A percentile compares a stretch with the other conserved stretches of the same genome.
Conservation (phyloP, 2,113 vertebrate genomes). For the Scomber japonicus region DNA sequence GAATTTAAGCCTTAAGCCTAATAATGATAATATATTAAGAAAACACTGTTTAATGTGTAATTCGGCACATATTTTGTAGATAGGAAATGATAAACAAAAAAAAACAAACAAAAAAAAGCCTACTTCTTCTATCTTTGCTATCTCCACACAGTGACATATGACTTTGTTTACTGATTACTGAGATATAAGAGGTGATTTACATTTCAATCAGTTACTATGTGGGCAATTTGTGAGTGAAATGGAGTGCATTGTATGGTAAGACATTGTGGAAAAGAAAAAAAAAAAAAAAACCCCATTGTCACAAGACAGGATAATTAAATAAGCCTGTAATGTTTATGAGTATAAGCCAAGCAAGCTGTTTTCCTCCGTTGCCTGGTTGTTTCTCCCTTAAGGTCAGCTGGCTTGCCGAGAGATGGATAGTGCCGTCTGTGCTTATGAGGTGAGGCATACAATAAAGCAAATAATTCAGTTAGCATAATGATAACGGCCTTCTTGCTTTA, state of each 20-base stretch:
- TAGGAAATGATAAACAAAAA: not conserved
- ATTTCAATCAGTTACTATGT: slow-evolving; percentile 61
- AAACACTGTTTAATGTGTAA: not conserved
- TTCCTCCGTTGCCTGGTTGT: slow-evolving; percentile 55
- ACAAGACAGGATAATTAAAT: slow-evolving; percentile 73
- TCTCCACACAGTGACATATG: not conserved
- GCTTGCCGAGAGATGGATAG: slow-evolving; percentile 72
- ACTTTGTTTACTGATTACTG: slow-evolving; percentile 49
- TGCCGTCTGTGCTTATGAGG: slow-evolving; percentile 61
- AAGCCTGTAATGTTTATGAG: slow-evolving; percentile 75
- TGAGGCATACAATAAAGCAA: slow-evolving; percentile 72
- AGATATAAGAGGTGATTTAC: slow-evolving; percentile 63
- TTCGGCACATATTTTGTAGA: not conserved
- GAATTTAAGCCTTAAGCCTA: too few species aligned
- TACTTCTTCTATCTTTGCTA: not conserved
- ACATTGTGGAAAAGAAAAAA: slow-evolving; percentile 35
- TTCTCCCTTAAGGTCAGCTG: slow-evolving; percentile 73
- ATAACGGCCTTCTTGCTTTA: slow-evolving; percentile 68
- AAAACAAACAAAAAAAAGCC: slow-evolving; percentile 18
- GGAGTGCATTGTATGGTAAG: slow-evolving; percentile 58
- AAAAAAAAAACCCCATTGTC: slow-evolving; percentile 49
- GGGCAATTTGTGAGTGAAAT: slow-evolving; percentile 60
- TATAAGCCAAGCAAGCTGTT: slow-evolving; percentile 66
- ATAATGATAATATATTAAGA: too few species aligned
- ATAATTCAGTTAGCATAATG: slow-evolving; percentile 82